A percentile compares a stretch with the other conserved stretches of the same genome.
phyloP scores from a whole-genome alignment of 2,113 vertebrate species.

The Speoplatyrhinus poulsoni region DNA sequence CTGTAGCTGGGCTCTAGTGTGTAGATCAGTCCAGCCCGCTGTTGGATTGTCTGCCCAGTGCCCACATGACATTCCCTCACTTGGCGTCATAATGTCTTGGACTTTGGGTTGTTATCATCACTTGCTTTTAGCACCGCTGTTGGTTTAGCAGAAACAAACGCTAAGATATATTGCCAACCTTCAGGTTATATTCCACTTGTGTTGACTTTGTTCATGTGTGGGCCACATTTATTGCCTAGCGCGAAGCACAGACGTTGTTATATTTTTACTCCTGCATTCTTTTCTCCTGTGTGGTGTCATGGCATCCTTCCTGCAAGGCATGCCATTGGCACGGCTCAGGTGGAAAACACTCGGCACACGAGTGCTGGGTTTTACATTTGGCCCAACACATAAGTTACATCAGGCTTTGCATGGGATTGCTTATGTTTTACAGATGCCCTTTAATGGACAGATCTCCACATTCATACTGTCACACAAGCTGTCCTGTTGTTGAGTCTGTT shows the following conservation, averaged over 20 bases:
- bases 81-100: background rate
- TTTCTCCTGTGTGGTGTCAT: slow-evolving; percentile 11
- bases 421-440: slow-evolving; percentile 1
- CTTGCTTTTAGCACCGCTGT: background rate
- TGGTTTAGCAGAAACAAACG: background rate
- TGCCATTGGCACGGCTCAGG: slow-evolving; percentile 48
- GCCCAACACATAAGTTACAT: background rate
- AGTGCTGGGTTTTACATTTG: slow-evolving; percentile 14
- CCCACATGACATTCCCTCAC: background rate
- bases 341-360: slow-evolving; percentile 19
- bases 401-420: background rate
- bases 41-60: background rate
- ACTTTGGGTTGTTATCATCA: background rate
- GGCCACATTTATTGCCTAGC: background rate
- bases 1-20: background rate
- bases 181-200: background rate
- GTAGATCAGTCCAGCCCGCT: background rate
- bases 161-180: background rate
- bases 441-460: background rate
- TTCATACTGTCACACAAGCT: background rate
- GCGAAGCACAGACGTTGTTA: slow-evolving; percentile 12
- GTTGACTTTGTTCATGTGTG: background rate
- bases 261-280: slow-evolving; percentile 39
- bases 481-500: background rate
- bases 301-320: slow-evolving; percentile 16